Evolutionary conservation across 2,113 vertebrate genomes (phyloP), one percentile per base, ranked within the genome.

Genomic region (Herpailurus yagouaroundi): DNA sequence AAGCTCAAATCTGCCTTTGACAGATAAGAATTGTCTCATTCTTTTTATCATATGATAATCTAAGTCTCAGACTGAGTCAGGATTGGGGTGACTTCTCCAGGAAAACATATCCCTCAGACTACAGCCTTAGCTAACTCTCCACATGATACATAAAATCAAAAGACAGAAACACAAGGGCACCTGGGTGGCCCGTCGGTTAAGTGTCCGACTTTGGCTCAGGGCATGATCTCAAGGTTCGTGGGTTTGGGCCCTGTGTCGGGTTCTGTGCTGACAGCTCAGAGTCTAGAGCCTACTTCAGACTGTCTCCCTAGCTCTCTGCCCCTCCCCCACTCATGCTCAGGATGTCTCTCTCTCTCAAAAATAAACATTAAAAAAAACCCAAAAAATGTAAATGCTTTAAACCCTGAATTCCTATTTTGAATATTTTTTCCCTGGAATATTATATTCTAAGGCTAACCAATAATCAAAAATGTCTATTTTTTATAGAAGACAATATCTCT

Each of bases 341-440:
- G 21, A 21, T 60, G 57, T 60, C 57, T 60, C 55, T 57, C 18
- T 45, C 45, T 45, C 45, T 45, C 45, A 41, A 5, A 41, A 41
- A 41, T 41, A 41, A 41, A 41, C 38, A 41, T 41, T 41, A 41
- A 41, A 41, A 41, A 41, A 41, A 41, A 23, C 36, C 1, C 21
- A 93, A 87, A 95, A 74, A 76, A 64, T 12, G 71, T 31, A 90
- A 94, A 82, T 92, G 52, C 21, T 94, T 85, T 94, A 89, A 74
- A 50, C 14, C 25, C n/a, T 90, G n/a, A 86, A 64, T 96, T 91
- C 55, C 33, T 38, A 91, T 93, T 96, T 96, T 66, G 89, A 96
- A 76, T 81, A 89, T 79, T 93, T 95, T 96, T 50, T 45, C 86
- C 80, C 25, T 23, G 1, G 31, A 13, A 23, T 45, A 91, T 57